phyloP scores from a whole-genome alignment of 2,113 vertebrate genomes.

The Aplodontia rufa region DNA sequence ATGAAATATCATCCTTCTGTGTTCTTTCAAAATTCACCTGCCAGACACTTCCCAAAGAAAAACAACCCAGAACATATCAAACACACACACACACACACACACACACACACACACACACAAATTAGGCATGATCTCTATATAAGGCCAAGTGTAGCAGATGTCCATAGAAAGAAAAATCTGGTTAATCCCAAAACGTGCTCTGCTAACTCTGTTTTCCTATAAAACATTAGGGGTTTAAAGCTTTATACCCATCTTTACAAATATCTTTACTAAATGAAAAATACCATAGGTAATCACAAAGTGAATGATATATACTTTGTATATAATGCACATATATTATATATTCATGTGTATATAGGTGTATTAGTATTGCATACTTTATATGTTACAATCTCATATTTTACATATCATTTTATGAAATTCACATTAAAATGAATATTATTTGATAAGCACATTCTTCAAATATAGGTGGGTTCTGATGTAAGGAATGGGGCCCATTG shows the following conservation, averaged over 20 bases:
- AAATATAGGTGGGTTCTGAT: background rate
- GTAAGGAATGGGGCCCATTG: background rate
- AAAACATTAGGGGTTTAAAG: background rate
- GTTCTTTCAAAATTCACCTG: background rate
- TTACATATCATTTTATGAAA: background rate
- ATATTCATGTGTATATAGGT: background rate
- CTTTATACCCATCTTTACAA: background rate
- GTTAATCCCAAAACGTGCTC: background rate
- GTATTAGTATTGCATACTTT: background rate
- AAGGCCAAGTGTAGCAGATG: background rate
- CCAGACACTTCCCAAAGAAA: slow-evolving; percentile 42
- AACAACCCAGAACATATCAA: no score
- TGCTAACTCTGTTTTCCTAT: background rate
- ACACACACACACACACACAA: no score
- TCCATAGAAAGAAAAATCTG: background rate
- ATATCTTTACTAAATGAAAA: slow-evolving; percentile 21
- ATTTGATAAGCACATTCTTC: background rate
- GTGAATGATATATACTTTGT: background rate
- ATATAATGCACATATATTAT: background rate
- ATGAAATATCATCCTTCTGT: background rate
- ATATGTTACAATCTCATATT: background rate
- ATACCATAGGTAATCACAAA: background rate
- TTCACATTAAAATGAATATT: background rate
- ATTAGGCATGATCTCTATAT: background rate
- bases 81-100: no score